phyloP scores from a whole-genome alignment of 2,113 vertebrate species.

The Cyprinodon tularosa region DNA sequence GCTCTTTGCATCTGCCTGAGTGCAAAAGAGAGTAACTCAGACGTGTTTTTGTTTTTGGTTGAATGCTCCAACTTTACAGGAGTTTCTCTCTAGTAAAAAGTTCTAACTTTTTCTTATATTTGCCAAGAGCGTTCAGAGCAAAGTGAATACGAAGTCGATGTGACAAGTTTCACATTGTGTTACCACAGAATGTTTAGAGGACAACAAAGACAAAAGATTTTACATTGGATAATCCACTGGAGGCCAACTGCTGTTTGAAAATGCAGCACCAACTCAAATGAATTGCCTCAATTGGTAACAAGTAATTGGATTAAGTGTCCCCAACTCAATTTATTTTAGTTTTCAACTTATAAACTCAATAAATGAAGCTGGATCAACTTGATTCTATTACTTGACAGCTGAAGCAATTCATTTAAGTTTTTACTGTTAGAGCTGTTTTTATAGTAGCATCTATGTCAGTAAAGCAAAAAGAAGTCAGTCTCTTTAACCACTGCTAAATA shows the following conservation, averaged over 20 bases:
- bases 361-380: no score
- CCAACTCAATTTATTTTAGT: no score
- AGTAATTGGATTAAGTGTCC: no score
- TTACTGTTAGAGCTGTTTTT: background rate
- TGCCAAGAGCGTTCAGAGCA: slow-evolving; percentile 15
- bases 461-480: background rate
- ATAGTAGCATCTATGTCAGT: background rate
- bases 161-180: slow-evolving; percentile 39
- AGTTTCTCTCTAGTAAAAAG: slow-evolving; percentile 19
- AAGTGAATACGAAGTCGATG: slow-evolving; percentile 34
- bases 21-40: slow-evolving; percentile 20
- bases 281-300: no score
- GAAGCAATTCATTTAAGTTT: no score
- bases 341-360: no score
- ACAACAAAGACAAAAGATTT: background rate
- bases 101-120: slow-evolving; percentile 23
- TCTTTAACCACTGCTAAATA: background rate
- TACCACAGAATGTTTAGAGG: background rate
- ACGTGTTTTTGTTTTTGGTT: slow-evolving; percentile 10
- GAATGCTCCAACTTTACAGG: slow-evolving; percentile 33
- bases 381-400: no score
- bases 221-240: background rate
- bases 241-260: background rate
- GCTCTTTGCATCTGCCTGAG: slow-evolving; percentile 12
- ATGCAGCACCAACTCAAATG: no score